Conservation (phyloP, 2,113 vertebrate genomes). For the Grammomys dolichurus region DNA sequence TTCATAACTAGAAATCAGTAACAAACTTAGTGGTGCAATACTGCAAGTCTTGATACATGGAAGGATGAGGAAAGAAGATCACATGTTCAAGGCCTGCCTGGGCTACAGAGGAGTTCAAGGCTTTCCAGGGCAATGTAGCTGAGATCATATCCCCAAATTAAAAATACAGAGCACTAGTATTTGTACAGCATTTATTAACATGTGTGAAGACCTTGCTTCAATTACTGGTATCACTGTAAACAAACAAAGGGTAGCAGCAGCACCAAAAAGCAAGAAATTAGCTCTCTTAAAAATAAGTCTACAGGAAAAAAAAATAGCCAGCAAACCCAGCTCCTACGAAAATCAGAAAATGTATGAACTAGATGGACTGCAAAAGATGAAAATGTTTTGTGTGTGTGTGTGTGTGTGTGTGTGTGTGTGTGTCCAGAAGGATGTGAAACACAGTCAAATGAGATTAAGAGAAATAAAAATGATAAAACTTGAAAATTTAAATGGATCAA, state of each 20-base stretch:
- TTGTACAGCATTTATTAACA: background rate
- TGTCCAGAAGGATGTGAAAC: background rate
- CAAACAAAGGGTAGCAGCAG: background rate
- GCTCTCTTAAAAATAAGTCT: background rate
- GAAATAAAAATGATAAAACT: background rate
- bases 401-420: background rate
- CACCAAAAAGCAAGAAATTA: background rate
- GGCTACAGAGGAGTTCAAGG: background rate
- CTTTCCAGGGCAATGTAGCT: background rate
- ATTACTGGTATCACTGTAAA: background rate
- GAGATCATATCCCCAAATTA: background rate
- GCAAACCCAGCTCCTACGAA: background rate
- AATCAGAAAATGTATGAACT: background rate
- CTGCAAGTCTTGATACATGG: too few relatives aligned
- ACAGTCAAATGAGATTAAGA: background rate
- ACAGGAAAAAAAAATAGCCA: background rate
- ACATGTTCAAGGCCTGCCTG: background rate
- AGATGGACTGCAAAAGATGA: background rate
- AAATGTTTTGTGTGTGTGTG: background rate
- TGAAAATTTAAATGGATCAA: background rate
- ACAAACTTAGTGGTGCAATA: background rate
- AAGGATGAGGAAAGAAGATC: background rate
- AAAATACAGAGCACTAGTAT: background rate
- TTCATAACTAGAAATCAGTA: slow-evolving; percentile 29
- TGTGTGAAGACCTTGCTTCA: background rate